phyloP scores from a whole-genome alignment of 2,888 invertebrate species.

The Zootermopsis nevadensis region DNA sequence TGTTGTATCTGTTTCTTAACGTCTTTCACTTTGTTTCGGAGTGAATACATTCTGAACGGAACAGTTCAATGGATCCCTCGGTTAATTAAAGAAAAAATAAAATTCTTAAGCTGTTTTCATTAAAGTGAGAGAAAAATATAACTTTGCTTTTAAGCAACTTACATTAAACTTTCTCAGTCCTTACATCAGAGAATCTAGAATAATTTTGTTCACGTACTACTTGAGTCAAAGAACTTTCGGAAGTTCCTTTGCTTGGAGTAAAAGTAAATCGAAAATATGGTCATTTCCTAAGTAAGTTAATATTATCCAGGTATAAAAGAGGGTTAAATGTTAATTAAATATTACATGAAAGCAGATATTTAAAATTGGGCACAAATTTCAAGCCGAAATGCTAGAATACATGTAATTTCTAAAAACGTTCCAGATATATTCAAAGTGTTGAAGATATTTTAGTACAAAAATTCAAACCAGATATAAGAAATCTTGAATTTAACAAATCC shows the following conservation, averaged over 20 bases:
- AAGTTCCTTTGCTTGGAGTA: background rate
- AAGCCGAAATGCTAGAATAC: too few species aligned
- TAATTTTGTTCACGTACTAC: background rate
- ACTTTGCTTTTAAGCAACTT: constrained; percentile 6
- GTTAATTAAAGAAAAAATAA: constrained; percentile 10
- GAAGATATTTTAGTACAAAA: too few species aligned
- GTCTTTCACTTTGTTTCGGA: background rate
- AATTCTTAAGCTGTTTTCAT: background rate
- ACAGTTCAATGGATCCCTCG: background rate
- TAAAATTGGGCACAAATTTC: too few species aligned
- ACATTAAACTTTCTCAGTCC: constrained; percentile 13
- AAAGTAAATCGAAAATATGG: background rate
- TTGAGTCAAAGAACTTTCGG: background rate
- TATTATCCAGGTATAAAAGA: too few species aligned
- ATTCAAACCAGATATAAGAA: too few species aligned
- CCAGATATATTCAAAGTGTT: too few species aligned
- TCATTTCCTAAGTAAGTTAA: too few species aligned
- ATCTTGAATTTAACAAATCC: too few species aligned
- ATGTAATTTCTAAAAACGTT: too few species aligned
- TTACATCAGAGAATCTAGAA: background rate
- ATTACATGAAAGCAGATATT: too few species aligned
- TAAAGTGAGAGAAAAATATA: background rate
- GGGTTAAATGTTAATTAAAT: too few species aligned
- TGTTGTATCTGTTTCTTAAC: background rate
- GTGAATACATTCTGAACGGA: background rate